Evolutionary conservation across 2,113 vertebrate species (phyloP).

Genomic region (Spea bombifrons): DNA sequence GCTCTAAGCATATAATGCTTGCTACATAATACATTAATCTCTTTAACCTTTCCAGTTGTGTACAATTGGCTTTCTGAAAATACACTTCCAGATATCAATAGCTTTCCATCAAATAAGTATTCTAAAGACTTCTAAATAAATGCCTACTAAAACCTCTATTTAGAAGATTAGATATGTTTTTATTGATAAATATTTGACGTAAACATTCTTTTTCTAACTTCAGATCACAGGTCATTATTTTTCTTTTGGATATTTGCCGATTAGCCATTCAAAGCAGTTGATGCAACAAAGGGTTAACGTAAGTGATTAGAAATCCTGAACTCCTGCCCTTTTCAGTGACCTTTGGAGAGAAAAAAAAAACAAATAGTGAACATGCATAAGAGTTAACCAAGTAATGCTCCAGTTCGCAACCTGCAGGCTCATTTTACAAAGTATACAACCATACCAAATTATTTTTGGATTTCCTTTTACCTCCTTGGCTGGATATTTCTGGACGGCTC

Average conservation of each 20-base stretch:
- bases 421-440: slow-evolving; percentile 35
- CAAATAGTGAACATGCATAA: slow-evolving; percentile 14
- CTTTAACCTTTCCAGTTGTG: slow-evolving; percentile 28
- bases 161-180: too few species aligned
- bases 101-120: slow-evolving; percentile 12
- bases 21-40: slow-evolving; percentile 8
- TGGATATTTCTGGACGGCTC: slow-evolving; percentile 61
- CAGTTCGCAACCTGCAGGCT: slow-evolving; percentile 46
- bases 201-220: too few species aligned
- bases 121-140: too few species aligned
- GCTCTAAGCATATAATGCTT: not conserved
- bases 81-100: slow-evolving; percentile 35
- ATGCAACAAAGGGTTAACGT: not conserved
- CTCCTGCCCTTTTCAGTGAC: not conserved
- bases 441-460: slow-evolving; percentile 65
- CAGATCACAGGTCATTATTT: too few species aligned
- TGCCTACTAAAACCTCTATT: too few species aligned
- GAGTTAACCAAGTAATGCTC: slow-evolving; percentile 45
- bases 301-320: not conserved
- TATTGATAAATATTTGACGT: too few species aligned
- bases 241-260: too few species aligned
- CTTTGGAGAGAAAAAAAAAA: not conserved
- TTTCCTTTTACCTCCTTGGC: slow-evolving; percentile 65
- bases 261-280: not conserved
- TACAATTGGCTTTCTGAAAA: slow-evolving; percentile 30